phyloP scores from a whole-genome alignment of 1,140 invertebrate genomes.

The Tetranychus cinnabarinus region DNA sequence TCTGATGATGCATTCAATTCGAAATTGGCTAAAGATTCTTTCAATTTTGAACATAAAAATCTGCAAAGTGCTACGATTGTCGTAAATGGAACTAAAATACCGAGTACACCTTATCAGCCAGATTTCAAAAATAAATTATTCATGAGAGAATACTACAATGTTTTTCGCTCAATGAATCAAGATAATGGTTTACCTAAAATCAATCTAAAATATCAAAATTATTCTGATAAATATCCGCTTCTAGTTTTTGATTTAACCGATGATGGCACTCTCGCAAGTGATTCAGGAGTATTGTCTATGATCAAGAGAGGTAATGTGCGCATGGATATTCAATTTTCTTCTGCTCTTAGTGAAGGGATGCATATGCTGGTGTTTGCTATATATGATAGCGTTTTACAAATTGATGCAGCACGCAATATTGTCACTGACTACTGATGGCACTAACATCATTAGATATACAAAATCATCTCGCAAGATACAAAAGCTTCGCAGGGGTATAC shows the following conservation, averaged over 20 bases:
- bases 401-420: not conserved
- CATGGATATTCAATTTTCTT: not conserved
- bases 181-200: not conserved
- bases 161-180: not conserved
- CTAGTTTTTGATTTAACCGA: not conserved
- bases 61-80: not conserved
- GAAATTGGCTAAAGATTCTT: not conserved
- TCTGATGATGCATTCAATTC: not conserved
- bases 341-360: not conserved
- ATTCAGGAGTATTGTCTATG: not conserved
- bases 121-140: not conserved
- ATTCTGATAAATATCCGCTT: not conserved
- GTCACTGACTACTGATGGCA: not conserved
- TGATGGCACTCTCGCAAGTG: not conserved
- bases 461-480: not conserved
- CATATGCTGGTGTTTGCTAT: not conserved
- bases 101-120: not conserved
- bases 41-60: not conserved
- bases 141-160: not conserved
- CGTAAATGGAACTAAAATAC: not conserved
- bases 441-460: not conserved
- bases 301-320: not conserved
- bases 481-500: not conserved
- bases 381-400: not conserved
- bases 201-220: not conserved